Evolutionary conservation across 2,888 invertebrate species (phyloP).

Genomic region (Cerastoderma edule): DNA sequence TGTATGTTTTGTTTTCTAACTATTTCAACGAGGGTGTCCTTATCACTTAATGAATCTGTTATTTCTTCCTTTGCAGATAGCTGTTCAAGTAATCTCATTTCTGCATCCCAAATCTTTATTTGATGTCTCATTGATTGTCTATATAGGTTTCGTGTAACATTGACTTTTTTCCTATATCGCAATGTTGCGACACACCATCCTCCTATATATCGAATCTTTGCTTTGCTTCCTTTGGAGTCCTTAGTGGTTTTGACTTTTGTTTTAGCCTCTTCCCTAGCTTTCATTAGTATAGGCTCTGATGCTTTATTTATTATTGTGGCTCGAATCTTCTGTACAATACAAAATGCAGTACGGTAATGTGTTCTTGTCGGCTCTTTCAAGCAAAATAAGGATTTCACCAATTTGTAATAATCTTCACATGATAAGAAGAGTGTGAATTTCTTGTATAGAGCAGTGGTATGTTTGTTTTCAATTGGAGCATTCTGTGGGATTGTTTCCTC

Average conservation of each 20-base stretch:
- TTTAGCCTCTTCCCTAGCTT: constrained; percentile 26
- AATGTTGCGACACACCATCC: constrained; percentile 34
- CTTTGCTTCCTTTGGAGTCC: constrained; percentile 30
- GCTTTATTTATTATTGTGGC: constrained; percentile 9
- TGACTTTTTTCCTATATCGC: constrained; percentile 20
- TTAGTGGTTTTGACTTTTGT: constrained; percentile 1
- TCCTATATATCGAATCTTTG: constrained; percentile 38
- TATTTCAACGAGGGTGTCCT: background rate
- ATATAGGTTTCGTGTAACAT: constrained; percentile 4
- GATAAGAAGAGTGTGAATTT: background rate
- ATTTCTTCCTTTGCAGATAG: background rate
- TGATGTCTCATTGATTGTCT: background rate
- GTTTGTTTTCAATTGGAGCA: background rate
- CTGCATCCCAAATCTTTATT: background rate
- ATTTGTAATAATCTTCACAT: background rate
- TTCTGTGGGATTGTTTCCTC: too few species aligned
- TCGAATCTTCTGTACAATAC: constrained; percentile 13
- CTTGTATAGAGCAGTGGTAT: background rate
- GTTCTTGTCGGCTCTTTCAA: constrained; percentile 9
- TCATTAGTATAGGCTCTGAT: background rate
- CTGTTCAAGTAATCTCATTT: background rate
- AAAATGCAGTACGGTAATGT: constrained; percentile 25
- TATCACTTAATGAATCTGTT: background rate
- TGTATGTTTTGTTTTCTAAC: background rate
- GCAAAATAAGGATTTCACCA: background rate